A percentile compares a stretch with the other conserved stretches of the same genome.
These are phyloP conservation scores for Acanthaster planci DNA, from an alignment of 35 echinoderm and acorn worm species.

Conservation along the genomic window DNA sequence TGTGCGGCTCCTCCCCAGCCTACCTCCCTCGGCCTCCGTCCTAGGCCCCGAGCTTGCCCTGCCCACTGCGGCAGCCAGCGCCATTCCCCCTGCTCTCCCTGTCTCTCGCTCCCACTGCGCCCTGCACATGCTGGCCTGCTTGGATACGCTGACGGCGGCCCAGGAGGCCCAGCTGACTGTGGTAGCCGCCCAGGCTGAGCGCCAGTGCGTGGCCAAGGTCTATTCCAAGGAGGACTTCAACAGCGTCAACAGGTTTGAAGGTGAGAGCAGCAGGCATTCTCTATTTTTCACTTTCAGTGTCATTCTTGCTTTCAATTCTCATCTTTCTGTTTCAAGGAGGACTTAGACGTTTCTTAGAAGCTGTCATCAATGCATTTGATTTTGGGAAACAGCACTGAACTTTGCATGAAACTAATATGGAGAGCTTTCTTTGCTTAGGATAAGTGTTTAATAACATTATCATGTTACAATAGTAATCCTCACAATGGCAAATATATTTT, in stretches of 20 bases:
- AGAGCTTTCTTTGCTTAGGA: too few relatives aligned
- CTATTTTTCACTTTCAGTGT: too few relatives aligned
- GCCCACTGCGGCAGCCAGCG: too few relatives aligned
- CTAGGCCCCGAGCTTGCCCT: conserved; percentile 82
- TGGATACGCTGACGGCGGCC: conserved; percentile 73
- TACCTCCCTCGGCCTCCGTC: conserved; percentile 59
- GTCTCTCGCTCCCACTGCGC: conserved; percentile 78
- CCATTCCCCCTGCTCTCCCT: conserved; percentile 30
- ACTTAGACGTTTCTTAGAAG: too few relatives aligned
- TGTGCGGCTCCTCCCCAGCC: conserved; percentile 21
- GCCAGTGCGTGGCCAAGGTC: conserved; percentile 49
- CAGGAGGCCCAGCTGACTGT: conserved; percentile 70
- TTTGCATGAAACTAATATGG: too few relatives aligned
- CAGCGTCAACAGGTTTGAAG: conserved; percentile 92
- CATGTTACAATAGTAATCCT: too few relatives aligned
- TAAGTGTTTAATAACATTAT: too few relatives aligned
- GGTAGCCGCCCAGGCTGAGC: conserved; percentile 52
- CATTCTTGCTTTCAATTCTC: background rate
- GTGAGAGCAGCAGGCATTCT: conserved; percentile 12
- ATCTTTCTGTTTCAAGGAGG: too few relatives aligned
- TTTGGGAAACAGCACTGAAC: too few relatives aligned
- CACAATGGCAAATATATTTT: too few relatives aligned
- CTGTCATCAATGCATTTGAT: too few relatives aligned
- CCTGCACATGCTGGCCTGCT: conserved; percentile 79
- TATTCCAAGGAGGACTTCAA: conserved; percentile 91